These are phyloP conservation scores for Spodoptera littoralis DNA, from an alignment of 2,888 invertebrate genomes.

Conservation along the genomic window DNA sequence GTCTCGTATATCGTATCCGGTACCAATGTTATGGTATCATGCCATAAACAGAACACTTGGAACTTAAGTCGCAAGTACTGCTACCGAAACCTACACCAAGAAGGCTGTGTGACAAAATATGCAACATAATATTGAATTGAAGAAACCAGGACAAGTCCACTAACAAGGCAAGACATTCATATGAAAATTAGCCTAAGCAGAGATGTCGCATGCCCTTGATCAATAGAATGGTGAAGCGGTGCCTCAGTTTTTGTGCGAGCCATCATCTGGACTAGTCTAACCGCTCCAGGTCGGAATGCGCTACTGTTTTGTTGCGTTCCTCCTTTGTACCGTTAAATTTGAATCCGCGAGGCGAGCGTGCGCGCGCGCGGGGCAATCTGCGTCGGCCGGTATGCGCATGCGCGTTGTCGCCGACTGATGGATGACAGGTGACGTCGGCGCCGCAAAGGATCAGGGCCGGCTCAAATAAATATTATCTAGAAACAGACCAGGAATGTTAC, in stretches of 20 bases:
- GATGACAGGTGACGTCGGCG: conserved; percentile 86
- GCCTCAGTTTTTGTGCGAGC: conserved; percentile 76
- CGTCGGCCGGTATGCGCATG: conserved; percentile 76
- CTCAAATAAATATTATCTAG: conserved; percentile 71
- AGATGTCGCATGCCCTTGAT: conserved; percentile 57
- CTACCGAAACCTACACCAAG: too few species aligned
- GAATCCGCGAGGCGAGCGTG: conserved; percentile 71
- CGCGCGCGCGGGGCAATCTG: conserved; percentile 59
- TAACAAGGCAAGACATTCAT: conserved; percentile 11
- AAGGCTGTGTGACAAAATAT: too few species aligned
- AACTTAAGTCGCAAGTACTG: too few species aligned
- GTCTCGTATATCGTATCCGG: too few species aligned
- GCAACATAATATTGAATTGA: not conserved
- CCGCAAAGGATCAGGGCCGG: conserved; percentile 68
- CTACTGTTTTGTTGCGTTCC: conserved; percentile 83
- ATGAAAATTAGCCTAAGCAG: conserved; percentile 55
- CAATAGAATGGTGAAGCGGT: conserved; percentile 75
- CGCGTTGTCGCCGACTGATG: conserved; percentile 87
- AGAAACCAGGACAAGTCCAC: conserved; percentile 3
- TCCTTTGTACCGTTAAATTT: conserved; percentile 84
- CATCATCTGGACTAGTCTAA: conserved; percentile 68
- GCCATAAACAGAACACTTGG: too few species aligned
- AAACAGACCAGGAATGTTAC: conserved; percentile 51
- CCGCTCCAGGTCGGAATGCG: conserved; percentile 77
- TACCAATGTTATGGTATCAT: too few species aligned